A percentile compares a stretch with the other conserved stretches of the same genome.
Evolutionary conservation across 2,888 invertebrate genomes (phyloP).

Genomic region (Eristalis intricaria): DNA sequence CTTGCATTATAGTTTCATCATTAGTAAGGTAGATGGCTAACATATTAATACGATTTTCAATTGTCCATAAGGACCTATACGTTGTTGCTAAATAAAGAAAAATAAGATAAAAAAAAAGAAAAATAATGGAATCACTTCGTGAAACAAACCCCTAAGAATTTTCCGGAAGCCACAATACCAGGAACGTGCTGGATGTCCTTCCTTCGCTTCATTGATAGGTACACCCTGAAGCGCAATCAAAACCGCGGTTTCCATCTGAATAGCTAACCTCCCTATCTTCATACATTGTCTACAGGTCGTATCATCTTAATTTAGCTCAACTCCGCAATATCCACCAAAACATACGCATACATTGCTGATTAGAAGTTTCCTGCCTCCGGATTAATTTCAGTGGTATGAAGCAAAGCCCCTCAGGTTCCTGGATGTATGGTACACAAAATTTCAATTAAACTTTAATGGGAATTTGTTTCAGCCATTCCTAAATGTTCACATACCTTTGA

Average conservation of each 20-base stretch:
- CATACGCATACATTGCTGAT: not conserved
- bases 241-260: not conserved
- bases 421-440: not conserved
- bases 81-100: no score
- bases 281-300: not conserved
- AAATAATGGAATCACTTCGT: not conserved
- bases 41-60: no score
- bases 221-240: not conserved
- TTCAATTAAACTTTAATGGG: conserved; percentile 57
- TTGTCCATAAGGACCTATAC: no score
- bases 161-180: not conserved
- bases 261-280: not conserved
- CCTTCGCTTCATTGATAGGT: not conserved
- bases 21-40: no score
- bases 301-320: not conserved
- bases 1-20: no score
- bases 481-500: conserved; percentile 18
- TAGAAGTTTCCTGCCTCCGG: not conserved
- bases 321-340: not conserved
- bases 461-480: conserved; percentile 46
- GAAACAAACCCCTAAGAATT: not conserved
- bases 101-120: no score
- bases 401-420: not conserved
- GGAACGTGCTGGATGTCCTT: not conserved
- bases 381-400: not conserved